phyloP scores from a whole-genome alignment of 2,113 vertebrate species.

The Sphyrna mokarran region DNA sequence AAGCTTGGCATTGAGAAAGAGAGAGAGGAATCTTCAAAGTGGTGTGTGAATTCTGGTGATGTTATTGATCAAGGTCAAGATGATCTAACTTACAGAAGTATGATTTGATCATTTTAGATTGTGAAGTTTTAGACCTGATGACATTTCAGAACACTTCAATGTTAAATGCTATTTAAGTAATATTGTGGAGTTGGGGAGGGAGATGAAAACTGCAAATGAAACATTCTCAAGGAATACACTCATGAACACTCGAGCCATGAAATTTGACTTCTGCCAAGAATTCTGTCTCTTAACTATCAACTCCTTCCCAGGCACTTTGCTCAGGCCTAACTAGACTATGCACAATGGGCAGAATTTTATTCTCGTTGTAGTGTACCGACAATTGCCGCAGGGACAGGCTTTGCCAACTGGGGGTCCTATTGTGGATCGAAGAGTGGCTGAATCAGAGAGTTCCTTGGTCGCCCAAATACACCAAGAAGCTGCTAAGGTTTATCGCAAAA shows the following conservation, averaged over 20 bases:
- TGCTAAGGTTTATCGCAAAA: not conserved
- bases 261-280: not conserved
- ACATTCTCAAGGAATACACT: not conserved
- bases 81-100: not conserved
- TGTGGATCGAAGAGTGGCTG: not conserved
- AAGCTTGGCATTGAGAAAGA: not conserved
- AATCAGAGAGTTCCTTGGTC: not conserved
- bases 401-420: too few species aligned
- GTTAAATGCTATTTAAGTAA: not conserved
- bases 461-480: not conserved
- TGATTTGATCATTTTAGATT: not conserved
- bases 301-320: not conserved
- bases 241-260: not conserved
- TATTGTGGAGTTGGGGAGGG: not conserved
- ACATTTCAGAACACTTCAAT: not conserved
- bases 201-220: not conserved
- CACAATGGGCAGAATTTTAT: not conserved
- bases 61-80: not conserved
- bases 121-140: not conserved
- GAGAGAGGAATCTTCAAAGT: not conserved
- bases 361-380: too few species aligned
- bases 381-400: not conserved
- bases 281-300: not conserved
- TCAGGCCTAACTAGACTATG: not conserved
- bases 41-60: not conserved